Base-by-base conservation (phyloP, 2,888 invertebrate species). In the Artemia sinica region DNA sequence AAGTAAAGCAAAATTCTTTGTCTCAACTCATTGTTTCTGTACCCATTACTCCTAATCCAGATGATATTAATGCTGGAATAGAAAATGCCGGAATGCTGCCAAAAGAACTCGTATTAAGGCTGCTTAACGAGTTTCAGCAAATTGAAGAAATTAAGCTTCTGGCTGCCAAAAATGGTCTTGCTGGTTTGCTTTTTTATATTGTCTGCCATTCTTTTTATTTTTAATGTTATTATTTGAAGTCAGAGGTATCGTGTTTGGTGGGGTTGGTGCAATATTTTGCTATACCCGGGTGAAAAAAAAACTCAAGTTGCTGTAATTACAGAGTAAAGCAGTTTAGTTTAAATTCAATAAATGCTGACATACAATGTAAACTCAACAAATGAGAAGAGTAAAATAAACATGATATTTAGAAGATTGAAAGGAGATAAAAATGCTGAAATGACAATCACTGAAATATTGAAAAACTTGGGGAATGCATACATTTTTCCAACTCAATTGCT, bases 41-140 rank as follows among this genome's bases (percentile, higher is more conserved):
- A 8, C 74, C 75, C 13, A 83, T 91, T 1, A 86, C 86, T 77
- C 82, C 84, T 11, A 85, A 82, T 76, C 79, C 83, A 12, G 88
- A 89, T 77, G 88, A 88, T 75, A 85, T 86, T 73, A 88, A 91
- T 78, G 84, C 93, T 68, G 95, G 94, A 49, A 87, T 85, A 69
- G 94, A 95, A 80, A 80, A 94, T 66, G 86, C 88, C 0, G 91
- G 92, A 1, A 82, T 82, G 70, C 77, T 94, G 69, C 86, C 87
- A 73, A 93, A 91, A 77, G 83, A 85, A 41, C 88, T 89, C 74
- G 78, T 96, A 69, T 77, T 91, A 1, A 88, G 85, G 78, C 81
- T 89, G 69, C 78, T 96, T 3, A 89, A 88, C 75, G 84, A 84
- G 76, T 96, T 97, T 77, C 88, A 87, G 72, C 85, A 88, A 74